These are phyloP conservation scores for Chrysaora quinquecirrha DNA, from an alignment of 30 jellyfish, hydroid and myxozoan genomes.

Conservation along the genomic window DNA sequence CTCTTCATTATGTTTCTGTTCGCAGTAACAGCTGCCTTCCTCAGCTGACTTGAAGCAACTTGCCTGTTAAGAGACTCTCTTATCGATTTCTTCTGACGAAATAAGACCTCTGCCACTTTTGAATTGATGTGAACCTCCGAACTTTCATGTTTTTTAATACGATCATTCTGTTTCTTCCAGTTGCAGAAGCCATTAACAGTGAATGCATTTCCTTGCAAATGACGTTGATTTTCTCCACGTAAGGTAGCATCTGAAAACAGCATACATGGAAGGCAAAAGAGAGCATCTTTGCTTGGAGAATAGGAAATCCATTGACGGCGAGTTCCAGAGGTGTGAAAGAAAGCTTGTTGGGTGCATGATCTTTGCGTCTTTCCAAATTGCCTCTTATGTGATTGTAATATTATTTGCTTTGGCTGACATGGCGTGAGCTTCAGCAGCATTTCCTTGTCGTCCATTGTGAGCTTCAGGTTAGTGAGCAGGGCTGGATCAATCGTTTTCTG, in stretches of 20 bases:
- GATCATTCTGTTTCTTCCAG: slow-evolving; percentile 43
- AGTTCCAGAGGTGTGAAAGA: slow-evolving; percentile 6
- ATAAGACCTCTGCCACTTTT: slow-evolving; percentile 41
- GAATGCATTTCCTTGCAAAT: slow-evolving; percentile 25
- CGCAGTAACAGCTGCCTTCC: slow-evolving; percentile 13
- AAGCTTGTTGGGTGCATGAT: slow-evolving; percentile 34
- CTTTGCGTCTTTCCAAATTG: slow-evolving; percentile 2
- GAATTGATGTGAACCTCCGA: slow-evolving; percentile 10
- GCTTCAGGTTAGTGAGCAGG: not conserved
- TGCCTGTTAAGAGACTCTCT: not conserved
- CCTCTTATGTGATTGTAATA: not conserved
- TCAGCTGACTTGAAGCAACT: slow-evolving; percentile 1
- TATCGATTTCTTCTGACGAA: slow-evolving; percentile 22
- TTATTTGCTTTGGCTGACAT: slow-evolving; percentile 16
- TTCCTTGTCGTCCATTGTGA: slow-evolving; percentile 32
- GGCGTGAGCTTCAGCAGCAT: slow-evolving; percentile 12
- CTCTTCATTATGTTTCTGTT: slow-evolving; percentile 27
- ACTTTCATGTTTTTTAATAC: slow-evolving; percentile 39
- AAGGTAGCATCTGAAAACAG: slow-evolving; percentile 43
- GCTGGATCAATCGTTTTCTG: slow-evolving; percentile 13
- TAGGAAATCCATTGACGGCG: slow-evolving; percentile 24
- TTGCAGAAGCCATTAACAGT: slow-evolving; percentile 12
- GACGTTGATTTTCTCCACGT: slow-evolving; percentile 33
- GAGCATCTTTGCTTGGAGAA: slow-evolving; percentile 17
- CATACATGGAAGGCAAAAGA: slow-evolving; percentile 24